phyloP scores from a whole-genome alignment of 2,888 invertebrate species.

The Eupithecia pulchellata region DNA sequence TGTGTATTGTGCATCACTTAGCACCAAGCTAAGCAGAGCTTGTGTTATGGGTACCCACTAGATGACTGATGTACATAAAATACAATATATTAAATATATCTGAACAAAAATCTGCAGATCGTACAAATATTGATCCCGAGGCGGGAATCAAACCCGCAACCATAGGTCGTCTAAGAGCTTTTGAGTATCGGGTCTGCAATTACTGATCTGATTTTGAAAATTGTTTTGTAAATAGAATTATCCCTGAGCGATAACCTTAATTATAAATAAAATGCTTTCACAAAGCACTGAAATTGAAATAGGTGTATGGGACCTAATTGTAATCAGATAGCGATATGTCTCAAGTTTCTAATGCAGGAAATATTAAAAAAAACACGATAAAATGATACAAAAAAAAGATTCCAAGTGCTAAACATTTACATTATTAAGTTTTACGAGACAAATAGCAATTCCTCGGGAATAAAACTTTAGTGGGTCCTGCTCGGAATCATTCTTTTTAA shows the following conservation, averaged over 20 bases:
- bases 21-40: no score
- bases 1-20: no score
- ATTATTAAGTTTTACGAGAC: neutral
- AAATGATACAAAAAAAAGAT: neutral
- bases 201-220: neutral
- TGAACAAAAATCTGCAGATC: no score
- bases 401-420: neutral
- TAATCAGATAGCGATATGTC: neutral
- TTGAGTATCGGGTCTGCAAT: neutral
- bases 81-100: no score
- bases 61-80: no score
- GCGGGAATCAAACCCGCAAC: no score
- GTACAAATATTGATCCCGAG: no score
- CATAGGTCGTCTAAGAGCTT: no score
- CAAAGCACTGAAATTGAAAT: neutral
- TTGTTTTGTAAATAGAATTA: neutral
- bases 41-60: no score
- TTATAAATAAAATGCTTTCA: no score
- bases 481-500: neutral
- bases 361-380: neutral
- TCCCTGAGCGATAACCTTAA: no score
- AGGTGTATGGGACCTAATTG: neutral
- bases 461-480: neutral
- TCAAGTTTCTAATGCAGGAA: neutral
- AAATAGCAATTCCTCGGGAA: neutral